Base-by-base conservation (phyloP, 1,140 invertebrate species). In the Phortica variegata region DNA sequence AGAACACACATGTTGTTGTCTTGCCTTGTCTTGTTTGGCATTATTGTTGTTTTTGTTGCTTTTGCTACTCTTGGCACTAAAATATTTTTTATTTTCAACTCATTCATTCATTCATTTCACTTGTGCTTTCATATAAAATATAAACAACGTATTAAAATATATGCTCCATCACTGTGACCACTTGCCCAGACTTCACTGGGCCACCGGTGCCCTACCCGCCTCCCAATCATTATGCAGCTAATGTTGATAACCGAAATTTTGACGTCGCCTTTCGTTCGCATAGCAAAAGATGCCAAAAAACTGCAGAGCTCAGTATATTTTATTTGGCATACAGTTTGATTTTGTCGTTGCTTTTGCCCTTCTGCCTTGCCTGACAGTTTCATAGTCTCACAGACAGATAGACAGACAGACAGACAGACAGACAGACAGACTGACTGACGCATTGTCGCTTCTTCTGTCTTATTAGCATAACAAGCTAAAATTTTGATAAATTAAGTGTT, bases 211-310 rank as follows among this genome's bases (percentile, higher is more conserved):
- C 3, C 2, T 17, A 19, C 32, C 7, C 32, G 10, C 2, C 8
- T 8, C 15, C 12, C 15, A 18, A 39, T 26, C 40, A 31, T 49
- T 47, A 33, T 50, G 50, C 49, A 69, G 63, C 63, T 69, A 68
- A 68, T 68, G 63, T 68, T 68, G 65, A 69, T 68, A 68, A 68
- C 65, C 63, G 65, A 68, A 68, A 63, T 68, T 68, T 69, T 68
- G 63, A 69, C 60, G n/a, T 7, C n/a, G 29, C 29, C n/a, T 31
- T 31, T 31, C 29, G 29, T 31, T 31, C 7, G 7, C 29, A 31
- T 8, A 31, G 7, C n/a, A 7, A n/a, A n/a, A n/a, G n/a, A n/a
- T n/a, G n/a, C n/a, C 16, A 36, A 36, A 16, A 16, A n/a, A 36
- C 5, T 36, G 12, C 33, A 36, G 33, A 16, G 33, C 6, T 36